These are phyloP conservation scores for Cathartes aura DNA, from an alignment of 2,113 vertebrate species.

Conservation along the genomic window DNA sequence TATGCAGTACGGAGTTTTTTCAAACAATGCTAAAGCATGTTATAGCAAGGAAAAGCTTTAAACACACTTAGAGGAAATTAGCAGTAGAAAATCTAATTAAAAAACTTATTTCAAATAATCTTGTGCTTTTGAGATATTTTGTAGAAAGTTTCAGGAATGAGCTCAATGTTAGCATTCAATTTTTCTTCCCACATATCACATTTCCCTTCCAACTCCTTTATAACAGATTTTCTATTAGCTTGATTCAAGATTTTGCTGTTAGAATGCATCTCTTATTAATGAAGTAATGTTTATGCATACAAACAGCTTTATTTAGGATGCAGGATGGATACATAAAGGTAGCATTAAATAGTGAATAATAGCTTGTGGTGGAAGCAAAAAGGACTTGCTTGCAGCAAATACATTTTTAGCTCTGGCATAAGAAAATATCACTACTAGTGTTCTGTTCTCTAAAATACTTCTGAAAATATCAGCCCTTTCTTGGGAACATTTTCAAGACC, in stretches of 20 bases:
- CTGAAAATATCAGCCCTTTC: constrained; percentile 23
- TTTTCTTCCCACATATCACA: background rate
- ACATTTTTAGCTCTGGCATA: background rate
- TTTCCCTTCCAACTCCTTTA: background rate
- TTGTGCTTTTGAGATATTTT: background rate
- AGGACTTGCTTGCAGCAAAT: background rate
- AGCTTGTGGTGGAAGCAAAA: background rate
- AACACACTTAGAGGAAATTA: background rate
- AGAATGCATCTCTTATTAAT: background rate
- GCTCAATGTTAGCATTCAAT: background rate
- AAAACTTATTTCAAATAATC: background rate
- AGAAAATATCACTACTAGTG: background rate
- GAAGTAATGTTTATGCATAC: background rate
- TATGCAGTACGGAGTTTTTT: background rate
- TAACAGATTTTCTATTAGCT: background rate
- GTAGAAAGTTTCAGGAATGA: background rate
- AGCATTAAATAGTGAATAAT: background rate
- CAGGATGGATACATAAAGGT: background rate
- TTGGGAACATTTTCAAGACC: constrained; percentile 1
- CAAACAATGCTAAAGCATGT: background rate
- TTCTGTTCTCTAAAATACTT: background rate
- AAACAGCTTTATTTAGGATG: background rate
- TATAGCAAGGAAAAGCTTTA: background rate
- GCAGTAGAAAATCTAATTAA: background rate
- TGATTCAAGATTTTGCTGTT: background rate